Evolutionary conservation across 2,113 vertebrate species (phyloP), one percentile per base, ranked within the genome.

Genomic region (Atractosteus spatula): DNA sequence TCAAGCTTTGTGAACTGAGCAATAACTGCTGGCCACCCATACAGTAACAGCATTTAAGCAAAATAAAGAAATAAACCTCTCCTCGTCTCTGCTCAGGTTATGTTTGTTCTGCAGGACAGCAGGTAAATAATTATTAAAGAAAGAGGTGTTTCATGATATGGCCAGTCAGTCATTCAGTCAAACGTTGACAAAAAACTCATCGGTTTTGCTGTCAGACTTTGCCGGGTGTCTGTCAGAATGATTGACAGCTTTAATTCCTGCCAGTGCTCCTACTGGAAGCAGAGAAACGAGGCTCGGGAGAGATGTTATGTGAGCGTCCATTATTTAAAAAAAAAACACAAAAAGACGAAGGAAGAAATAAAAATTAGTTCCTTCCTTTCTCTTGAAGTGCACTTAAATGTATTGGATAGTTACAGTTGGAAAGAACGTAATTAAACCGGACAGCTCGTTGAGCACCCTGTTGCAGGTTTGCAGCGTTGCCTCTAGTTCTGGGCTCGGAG

Each of bases 231-330:
- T 80, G 79, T 84, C 75, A 76, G 62, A 17, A 54, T 85, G 84
- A 89, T 69, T 82, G 87, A 77, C 84, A 77, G 80, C 77, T 85
- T 72, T 84, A 86, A 85, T 87, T 85, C 79, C 78, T 79, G 77
- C 78, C 77, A 74, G 82, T 82, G 80, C 74, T 79, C 72, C 42
- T 6, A 4, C 47, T 2, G 5, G 5, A 51, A 10, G 29, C 29
- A 29, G 56, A 3, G 56, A 59, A 59, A 59, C 4, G 11, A 59
- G 56, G 11, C 56, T n/a, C 12, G 3, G 3, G 7, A 59, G 54
- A 29, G 55, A n/a, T 8, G 3, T 12, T 11, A 10, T 14, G 16
- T 8, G 63, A 45, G 63, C 63, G 43, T 73, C 62, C 44, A 10
- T 67, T 67, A 61, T 17, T 64, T 55, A 6, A 14, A 47, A 45